Evolutionary conservation across 2,888 invertebrate species (phyloP).

Genomic region (Pycnomerus fuliginosus): DNA sequence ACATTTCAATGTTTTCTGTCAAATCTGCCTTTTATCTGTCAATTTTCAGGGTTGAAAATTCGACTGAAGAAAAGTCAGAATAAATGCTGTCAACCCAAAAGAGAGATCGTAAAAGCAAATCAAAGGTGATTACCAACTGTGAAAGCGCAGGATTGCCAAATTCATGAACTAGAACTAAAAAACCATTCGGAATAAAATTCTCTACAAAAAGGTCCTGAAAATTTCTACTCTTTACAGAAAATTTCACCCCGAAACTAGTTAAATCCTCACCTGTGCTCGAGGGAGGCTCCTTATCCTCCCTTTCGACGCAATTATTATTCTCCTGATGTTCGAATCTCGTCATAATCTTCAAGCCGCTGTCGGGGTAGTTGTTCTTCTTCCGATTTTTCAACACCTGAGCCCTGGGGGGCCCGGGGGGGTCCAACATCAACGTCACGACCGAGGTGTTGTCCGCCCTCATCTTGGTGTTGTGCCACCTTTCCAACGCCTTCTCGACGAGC

Average conservation of each 20-base stretch:
- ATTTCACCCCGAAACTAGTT: constrained; percentile 4
- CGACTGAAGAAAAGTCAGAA: too few species aligned
- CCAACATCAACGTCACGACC: constrained; percentile 87
- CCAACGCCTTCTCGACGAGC: constrained; percentile 79
- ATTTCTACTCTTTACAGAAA: too few species aligned
- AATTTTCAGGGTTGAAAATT: too few species aligned
- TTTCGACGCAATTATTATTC: background rate
- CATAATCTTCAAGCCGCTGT: constrained; percentile 46
- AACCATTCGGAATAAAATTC: too few species aligned
- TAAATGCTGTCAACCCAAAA: too few species aligned
- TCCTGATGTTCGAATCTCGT: constrained; percentile 39
- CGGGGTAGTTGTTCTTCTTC: constrained; percentile 39
- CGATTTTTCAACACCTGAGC: constrained; percentile 59
- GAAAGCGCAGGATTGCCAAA: too few species aligned
- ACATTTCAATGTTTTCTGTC: too few species aligned
- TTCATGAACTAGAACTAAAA: too few species aligned
- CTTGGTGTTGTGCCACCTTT: constrained; percentile 79
- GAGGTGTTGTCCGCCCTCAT: constrained; percentile 96
- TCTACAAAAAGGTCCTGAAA: too few species aligned
- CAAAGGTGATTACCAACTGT: too few species aligned
- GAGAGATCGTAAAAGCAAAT: too few species aligned
- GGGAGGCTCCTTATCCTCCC: background rate
- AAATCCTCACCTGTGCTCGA: constrained; percentile 4
- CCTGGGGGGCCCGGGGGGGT: constrained; percentile 81
- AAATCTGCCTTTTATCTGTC: too few species aligned